Conservation (phyloP, 2,888 invertebrate species). For the Epirrhoe alternata region DNA sequence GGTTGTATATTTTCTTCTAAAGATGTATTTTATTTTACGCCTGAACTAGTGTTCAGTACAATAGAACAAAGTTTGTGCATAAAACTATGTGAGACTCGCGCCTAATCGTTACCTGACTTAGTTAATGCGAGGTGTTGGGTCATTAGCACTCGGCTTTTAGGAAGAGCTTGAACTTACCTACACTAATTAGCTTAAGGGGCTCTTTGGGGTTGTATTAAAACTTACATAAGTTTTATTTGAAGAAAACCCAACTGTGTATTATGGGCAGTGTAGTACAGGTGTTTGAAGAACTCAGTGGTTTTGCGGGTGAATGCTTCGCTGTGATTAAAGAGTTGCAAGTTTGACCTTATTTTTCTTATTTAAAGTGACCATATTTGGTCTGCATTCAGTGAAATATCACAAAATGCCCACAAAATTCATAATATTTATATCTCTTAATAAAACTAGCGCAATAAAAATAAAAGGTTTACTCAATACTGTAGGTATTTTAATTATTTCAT, state of each 20-base stretch:
- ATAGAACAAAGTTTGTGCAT: not conserved
- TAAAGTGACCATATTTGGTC: too few relatives aligned
- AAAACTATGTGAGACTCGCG: not conserved
- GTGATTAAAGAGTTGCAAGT: too few relatives aligned
- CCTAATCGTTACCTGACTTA: constrained; percentile 1
- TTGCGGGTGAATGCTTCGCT: too few relatives aligned
- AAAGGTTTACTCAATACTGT: not conserved
- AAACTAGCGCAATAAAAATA: not conserved
- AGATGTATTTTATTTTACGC: too few relatives aligned
- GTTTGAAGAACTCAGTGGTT: too few relatives aligned
- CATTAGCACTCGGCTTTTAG: constrained; percentile 2
- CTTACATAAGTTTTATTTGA: not conserved
- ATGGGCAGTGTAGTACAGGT: not conserved
- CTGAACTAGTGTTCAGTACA: not conserved
- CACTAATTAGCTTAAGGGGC: not conserved
- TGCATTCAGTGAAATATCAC: too few relatives aligned
- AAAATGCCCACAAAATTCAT: too few relatives aligned
- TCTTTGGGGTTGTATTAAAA: not conserved
- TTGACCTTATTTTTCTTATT: too few relatives aligned
- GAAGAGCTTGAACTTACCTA: not conserved
- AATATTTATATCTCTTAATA: too few relatives aligned
- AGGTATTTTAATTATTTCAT: not conserved
- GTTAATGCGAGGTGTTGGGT: not conserved
- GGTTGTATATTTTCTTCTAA: too few relatives aligned
- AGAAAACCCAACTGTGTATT: not conserved